These are phyloP conservation scores for Euborellia annulipes DNA, from an alignment of 1,140 invertebrate genomes.

Conservation along the genomic window DNA sequence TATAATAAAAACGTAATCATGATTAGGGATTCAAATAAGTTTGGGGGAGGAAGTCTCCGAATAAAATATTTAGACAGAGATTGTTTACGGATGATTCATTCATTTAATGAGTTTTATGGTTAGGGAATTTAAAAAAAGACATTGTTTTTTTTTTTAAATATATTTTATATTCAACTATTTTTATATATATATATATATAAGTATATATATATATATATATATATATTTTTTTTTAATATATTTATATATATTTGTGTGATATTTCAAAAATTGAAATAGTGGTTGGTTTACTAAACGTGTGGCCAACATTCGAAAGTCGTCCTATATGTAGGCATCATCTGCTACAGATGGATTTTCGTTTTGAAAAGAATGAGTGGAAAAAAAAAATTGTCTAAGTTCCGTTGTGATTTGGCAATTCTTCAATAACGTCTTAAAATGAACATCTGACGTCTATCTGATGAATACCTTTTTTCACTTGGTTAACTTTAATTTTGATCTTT, in stretches of 20 bases:
- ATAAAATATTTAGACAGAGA: no score
- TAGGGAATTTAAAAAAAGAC: not conserved
- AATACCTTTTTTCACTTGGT: no score
- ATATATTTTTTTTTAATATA: no score
- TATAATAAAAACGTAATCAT: no score
- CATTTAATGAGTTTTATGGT: no score
- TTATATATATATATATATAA: conserved; percentile 3
- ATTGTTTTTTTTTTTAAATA: not conserved
- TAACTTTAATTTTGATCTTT: no score
- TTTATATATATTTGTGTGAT: not conserved
- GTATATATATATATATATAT: not conserved
- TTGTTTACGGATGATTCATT: no score
- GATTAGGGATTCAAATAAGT: no score
- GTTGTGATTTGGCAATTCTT: no score
- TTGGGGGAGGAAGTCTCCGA: no score
- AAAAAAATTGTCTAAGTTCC: conserved; percentile 6
- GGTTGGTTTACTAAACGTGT: not conserved
- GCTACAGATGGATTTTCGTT: conserved; percentile 11
- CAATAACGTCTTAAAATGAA: no score
- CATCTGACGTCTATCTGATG: no score
- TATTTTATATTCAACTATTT: conserved; percentile 3
- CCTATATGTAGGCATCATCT: conserved; percentile 12
- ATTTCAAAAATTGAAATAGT: conserved; percentile 11
- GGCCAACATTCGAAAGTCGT: not conserved
- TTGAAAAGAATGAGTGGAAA: conserved; percentile 5